A percentile compares a stretch with the other conserved stretches of the same genome.
phyloP scores from a whole-genome alignment of 2,888 invertebrate genomes.

The Diarsia dahlii region DNA sequence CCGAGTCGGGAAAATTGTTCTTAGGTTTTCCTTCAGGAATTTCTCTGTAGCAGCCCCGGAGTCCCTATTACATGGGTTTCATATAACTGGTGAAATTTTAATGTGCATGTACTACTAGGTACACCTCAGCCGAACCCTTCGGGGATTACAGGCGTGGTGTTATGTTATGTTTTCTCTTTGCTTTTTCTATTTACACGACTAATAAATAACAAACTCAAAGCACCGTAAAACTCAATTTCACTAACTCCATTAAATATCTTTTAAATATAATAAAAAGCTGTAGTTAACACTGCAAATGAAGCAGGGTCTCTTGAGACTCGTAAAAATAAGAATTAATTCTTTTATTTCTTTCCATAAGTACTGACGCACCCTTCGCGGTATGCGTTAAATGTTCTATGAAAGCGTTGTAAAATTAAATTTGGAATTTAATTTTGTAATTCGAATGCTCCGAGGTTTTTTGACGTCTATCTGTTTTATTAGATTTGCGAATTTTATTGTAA shows the following conservation, averaged over 20 bases:
- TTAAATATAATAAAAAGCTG: slow-evolving; percentile 28
- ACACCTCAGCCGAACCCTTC: too few relatives aligned
- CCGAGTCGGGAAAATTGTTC: too few relatives aligned
- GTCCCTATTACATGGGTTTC: too few relatives aligned
- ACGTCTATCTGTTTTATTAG: slow-evolving; percentile 54
- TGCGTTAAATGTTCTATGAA: slow-evolving; percentile 76
- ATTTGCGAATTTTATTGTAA: slow-evolving; percentile 50
- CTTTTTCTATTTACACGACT: too few relatives aligned
- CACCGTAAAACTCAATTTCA: slow-evolving; percentile 3
- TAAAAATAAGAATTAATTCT: slow-evolving; percentile 57
- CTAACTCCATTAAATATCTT: slow-evolving; percentile 4
- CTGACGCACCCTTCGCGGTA: slow-evolving; percentile 69
- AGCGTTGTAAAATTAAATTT: slow-evolving; percentile 82
- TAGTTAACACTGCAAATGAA: slow-evolving; percentile 54
- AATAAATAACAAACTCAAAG: not conserved
- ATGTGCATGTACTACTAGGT: too few relatives aligned
- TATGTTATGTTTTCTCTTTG: not conserved
- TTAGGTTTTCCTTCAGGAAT: too few relatives aligned
- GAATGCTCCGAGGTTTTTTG: slow-evolving; percentile 72
- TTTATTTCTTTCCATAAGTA: slow-evolving; percentile 50
- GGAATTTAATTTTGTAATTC: slow-evolving; percentile 83
- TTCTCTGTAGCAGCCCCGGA: too few relatives aligned
- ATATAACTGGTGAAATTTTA: too few relatives aligned
- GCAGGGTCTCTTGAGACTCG: slow-evolving; percentile 26
- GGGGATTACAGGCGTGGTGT: too few relatives aligned